Evolutionary conservation across 2,888 invertebrate genomes (phyloP), one percentile per base, ranked within the genome.

Genomic region (Hoplodrina blanda): DNA sequence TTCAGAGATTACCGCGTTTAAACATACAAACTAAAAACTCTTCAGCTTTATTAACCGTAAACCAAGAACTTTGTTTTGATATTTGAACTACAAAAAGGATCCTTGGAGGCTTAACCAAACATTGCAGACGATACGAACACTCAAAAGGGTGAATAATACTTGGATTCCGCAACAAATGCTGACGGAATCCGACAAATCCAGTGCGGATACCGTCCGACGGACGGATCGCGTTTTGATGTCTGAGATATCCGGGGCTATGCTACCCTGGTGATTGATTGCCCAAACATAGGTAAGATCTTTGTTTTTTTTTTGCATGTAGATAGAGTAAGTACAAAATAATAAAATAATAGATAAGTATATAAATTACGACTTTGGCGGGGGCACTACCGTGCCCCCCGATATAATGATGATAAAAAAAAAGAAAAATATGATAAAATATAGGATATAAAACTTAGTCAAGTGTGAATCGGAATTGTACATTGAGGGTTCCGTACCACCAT

Each of bases 111-210:
- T 85, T 87, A 84, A 71, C 79, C 69, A 78, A 83, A 80, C 78
- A 82, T 82, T 84, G 83, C 85, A 84, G 80, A 82, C 82, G 84
- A 83, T 83, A 86, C 83, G 82, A 80, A 84, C 75, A 80, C 80
- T 73, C 73, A 87, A 91, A 94, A 92, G 94, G 94, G 94, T 94
- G 93, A 94, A 94, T 94, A 94, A 93, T 91, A 90, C 89, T 78
- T 81, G 87, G 90, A 85, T 86, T 78, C 73, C 49, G 75, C 83
- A 88, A 90, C 90, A 90, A 91, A 91, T 90, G 87, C 87, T 86
- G 83, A 72, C 74, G 77, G 85, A 87, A 90, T 88, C 92, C 88
- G 81, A 86, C 85, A 93, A 92, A 93, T 91, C 94, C 94, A 93
- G 87, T 92, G 82, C 86, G 87, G 84, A 84, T 86, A 84, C 70